Percentiles rank a stretch among this genome's conserved stretches.
Evolutionary conservation across 1,140 invertebrate species (phyloP).

Genomic region (Drosophila watanabei): DNA sequence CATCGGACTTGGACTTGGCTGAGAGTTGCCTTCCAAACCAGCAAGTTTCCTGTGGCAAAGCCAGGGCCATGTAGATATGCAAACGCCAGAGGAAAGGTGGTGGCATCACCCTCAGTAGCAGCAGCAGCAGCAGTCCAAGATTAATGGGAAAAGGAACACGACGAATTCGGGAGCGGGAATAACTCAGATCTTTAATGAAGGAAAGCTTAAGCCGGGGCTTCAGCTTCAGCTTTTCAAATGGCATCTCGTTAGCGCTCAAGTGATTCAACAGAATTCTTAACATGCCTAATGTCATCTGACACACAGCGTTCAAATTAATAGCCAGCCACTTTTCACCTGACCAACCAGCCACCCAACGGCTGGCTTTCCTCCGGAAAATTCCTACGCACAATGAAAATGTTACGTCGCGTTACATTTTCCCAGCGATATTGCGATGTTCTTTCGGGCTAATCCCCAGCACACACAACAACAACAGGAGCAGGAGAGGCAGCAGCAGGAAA

Average conservation of each 20-base stretch:
- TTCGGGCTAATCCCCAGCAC: slow-evolving; percentile 67
- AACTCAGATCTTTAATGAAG: slow-evolving; percentile 55
- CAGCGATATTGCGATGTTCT: slow-evolving; percentile 51
- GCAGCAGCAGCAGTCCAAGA: slow-evolving; percentile 14
- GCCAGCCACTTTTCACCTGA: slow-evolving; percentile 81
- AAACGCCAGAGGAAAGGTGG: slow-evolving; percentile 27
- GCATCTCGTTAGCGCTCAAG: slow-evolving; percentile 79
- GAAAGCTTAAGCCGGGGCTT: slow-evolving; percentile 55
- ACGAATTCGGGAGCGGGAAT: slow-evolving; percentile 36
- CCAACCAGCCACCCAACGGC: slow-evolving; percentile 32
- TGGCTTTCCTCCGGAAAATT: slow-evolving; percentile 31
- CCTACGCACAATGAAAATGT: slow-evolving; percentile 76
- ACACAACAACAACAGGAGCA: slow-evolving; percentile 16
- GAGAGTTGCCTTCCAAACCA: neutral
- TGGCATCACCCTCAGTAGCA: slow-evolving; percentile 5
- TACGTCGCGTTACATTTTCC: slow-evolving; percentile 61
- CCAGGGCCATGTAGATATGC: slow-evolving; percentile 32
- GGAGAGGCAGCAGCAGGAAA: neutral
- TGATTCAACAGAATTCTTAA: slow-evolving; percentile 82
- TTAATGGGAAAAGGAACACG: slow-evolving; percentile 41
- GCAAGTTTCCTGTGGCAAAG: slow-evolving; percentile 12
- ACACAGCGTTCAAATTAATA: slow-evolving; percentile 79
- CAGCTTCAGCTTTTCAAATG: slow-evolving; percentile 72
- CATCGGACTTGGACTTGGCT: slow-evolving; percentile 47
- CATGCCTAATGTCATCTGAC: slow-evolving; percentile 82